Percentiles rank a stretch among this genome's conserved stretches.
phyloP scores from a whole-genome alignment of 2,888 invertebrate species.

The Osmoderma eremita region DNA sequence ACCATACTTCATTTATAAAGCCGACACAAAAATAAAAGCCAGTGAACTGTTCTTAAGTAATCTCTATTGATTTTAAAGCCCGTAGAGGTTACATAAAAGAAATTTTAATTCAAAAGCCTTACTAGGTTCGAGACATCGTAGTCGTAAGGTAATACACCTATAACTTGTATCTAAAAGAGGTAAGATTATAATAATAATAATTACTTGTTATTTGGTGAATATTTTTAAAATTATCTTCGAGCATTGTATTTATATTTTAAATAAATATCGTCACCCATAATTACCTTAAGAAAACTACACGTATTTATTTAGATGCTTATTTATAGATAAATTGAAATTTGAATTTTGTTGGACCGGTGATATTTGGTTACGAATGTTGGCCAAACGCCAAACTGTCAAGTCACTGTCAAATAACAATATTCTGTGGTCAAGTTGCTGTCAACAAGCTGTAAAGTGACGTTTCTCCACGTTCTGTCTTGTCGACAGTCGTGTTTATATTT shows the following conservation, averaged over 20 bases:
- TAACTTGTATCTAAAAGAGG: background rate
- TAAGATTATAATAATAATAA: background rate
- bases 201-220: background rate
- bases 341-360: background rate
- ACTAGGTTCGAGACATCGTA: background rate
- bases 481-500: slow-evolving; percentile 41
- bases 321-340: slow-evolving; percentile 9
- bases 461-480: slow-evolving; percentile 38
- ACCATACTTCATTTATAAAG: slow-evolving; percentile 22
- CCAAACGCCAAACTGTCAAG: background rate
- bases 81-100: slow-evolving; percentile 31
- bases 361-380: slow-evolving; percentile 11
- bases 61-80: slow-evolving; percentile 35
- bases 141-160: slow-evolving; percentile 3
- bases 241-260: background rate
- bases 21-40: slow-evolving; percentile 30
- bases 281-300: too few species aligned
- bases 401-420: too few species aligned
- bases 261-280: too few species aligned
- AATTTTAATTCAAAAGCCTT: slow-evolving; percentile 18
- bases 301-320: background rate
- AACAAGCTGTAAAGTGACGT: slow-evolving; percentile 31
- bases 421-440: too few species aligned
- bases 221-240: background rate
- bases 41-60: slow-evolving; percentile 29